Conservation (phyloP, 2,888 invertebrate genomes). For the Copidosoma aretas region DNA sequence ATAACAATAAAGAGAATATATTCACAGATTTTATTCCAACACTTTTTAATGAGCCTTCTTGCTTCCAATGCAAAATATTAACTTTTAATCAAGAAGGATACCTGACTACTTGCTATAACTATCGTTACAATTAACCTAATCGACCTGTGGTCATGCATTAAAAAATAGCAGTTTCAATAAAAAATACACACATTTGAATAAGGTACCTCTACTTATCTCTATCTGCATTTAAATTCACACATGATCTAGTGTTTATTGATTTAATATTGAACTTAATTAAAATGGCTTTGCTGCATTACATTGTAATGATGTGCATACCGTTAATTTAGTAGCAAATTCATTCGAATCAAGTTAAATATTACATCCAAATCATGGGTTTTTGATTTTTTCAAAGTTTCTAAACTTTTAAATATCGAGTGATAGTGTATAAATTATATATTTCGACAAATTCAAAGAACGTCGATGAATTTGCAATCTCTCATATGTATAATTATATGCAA, state of each 20-base stretch:
- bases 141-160: conserved; percentile 15
- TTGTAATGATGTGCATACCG: too few relatives aligned
- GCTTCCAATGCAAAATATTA: conserved; percentile 9
- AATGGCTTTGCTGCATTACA: too few relatives aligned
- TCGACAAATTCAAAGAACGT: too few relatives aligned
- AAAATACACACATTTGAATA: conserved; percentile 3
- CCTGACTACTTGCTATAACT: conserved; percentile 28
- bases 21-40: conserved; percentile 16
- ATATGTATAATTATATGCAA: neutral
- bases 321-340: too few relatives aligned
- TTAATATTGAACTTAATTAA: too few relatives aligned
- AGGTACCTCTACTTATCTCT: neutral
- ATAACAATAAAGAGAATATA: neutral
- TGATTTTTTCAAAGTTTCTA: too few relatives aligned
- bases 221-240: neutral
- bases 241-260: too few relatives aligned
- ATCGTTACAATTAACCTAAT: conserved; percentile 24
- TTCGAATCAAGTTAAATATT: too few relatives aligned
- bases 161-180: conserved; percentile 17
- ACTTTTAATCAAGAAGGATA: conserved; percentile 14
- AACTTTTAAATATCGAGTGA: too few relatives aligned
- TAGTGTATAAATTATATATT: too few relatives aligned
- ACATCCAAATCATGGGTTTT: too few relatives aligned
- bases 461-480: too few relatives aligned
- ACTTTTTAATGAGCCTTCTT: conserved; percentile 21